Evolutionary conservation across 2,113 vertebrate species (phyloP), one percentile per base, ranked within the genome.

Genomic region (Neolamprologus hecqui): DNA sequence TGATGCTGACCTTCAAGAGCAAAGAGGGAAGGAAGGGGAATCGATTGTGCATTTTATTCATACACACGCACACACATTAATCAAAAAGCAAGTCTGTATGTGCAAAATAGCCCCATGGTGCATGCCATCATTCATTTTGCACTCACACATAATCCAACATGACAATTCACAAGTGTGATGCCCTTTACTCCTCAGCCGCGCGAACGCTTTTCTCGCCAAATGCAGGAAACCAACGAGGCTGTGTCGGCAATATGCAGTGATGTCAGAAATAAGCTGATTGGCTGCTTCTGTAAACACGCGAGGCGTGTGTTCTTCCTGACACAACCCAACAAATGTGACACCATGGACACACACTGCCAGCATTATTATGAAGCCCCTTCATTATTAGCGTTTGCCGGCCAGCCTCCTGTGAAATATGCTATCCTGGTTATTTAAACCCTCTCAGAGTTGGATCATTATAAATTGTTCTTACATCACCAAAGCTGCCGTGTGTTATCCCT

Each of bases 21-120:
- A 86, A 85, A 93, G 86, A 90, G 83, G 28, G 54, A 88, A 90
- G 91, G 82, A 89, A 88, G 60, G 54, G 63, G 83, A 87, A 96
- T 94, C 88, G 90, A 95, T 96, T 93, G 82, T 86, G 86, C 91
- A 92, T 94, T 94, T 93, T 86, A 93, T 94, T 94, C 93, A 93
- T 92, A 90, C 88, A 55, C 91, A 90, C 54, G 88, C 87, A 93
- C 86, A 91, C 88, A 91, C 88, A 95, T 93, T 96, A 94, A 95
- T 94, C 93, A 94, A 63, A 92, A 90, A 79, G 31, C 91, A 91
- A 83, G 85, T 75, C 87, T 3, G 13, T 54, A 86, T 91, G 80
- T 81, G 79, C 85, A 86, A 94, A 89, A 93, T 35, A 90, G 60
- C 86, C 82, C 86, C 4, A 75, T 26, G 42, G 65, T 84, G 81